Percentiles rank a stretch among this genome's conserved stretches.
phyloP scores from a whole-genome alignment of 2,113 vertebrate genomes.

The Pithys albifrons region DNA sequence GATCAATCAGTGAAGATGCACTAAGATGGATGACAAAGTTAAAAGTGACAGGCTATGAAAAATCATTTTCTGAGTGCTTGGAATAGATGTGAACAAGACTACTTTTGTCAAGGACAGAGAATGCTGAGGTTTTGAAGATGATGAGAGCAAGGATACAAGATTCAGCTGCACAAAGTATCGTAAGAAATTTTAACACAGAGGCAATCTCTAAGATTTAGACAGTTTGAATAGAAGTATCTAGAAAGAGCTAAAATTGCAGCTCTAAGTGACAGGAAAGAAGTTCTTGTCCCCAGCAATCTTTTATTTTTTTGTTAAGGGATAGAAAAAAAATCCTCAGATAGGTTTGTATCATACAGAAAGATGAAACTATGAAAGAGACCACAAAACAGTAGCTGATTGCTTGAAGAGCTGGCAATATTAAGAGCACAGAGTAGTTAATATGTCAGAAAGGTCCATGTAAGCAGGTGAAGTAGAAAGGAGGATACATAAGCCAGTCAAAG shows the following conservation, averaged over 20 bases:
- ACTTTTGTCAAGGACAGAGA: conserved; percentile 50
- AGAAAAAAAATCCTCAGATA: background rate
- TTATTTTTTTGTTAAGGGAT: background rate
- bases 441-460: background rate
- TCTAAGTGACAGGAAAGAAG: conserved; percentile 17
- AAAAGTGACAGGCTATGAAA: conserved; percentile 28
- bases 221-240: conserved; percentile 34
- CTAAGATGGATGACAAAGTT: conserved; percentile 11
- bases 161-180: conserved; percentile 24
- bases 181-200: conserved; percentile 40
- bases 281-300: background rate
- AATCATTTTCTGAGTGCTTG: conserved; percentile 49
- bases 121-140: background rate
- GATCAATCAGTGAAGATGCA: conserved; percentile 9
- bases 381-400: background rate
- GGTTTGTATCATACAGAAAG: background rate
- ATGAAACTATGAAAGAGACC: background rate
- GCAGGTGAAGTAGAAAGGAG: background rate
- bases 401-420: background rate
- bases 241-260: conserved; percentile 33
- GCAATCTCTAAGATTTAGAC: conserved; percentile 47
- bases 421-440: background rate
- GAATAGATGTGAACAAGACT: conserved; percentile 35
- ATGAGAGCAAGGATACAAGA: conserved; percentile 19
- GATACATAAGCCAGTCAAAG: background rate